Conservation (phyloP, 2,888 invertebrate species). For the Cryptus viduatorius region DNA sequence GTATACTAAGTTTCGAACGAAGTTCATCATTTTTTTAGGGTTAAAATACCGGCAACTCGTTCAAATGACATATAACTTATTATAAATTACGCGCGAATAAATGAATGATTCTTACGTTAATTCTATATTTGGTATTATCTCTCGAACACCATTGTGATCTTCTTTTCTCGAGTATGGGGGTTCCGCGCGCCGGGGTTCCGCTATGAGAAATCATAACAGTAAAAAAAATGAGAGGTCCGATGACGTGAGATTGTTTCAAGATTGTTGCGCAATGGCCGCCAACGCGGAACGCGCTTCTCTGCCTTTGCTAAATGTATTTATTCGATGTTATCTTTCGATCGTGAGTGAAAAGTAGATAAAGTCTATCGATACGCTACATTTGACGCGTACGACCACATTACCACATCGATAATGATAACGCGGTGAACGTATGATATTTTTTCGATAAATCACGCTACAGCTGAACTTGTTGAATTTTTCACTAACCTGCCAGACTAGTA, state of each 20-base stretch:
- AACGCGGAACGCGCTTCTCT: constrained; percentile 49
- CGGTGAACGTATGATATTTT: background rate
- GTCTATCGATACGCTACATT: constrained; percentile 30
- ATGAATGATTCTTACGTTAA: background rate
- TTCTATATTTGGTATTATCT: constrained; percentile 36
- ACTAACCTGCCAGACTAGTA: constrained; percentile 1
- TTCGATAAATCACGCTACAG: background rate
- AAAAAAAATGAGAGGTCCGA: constrained; percentile 17
- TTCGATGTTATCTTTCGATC: constrained; percentile 33
- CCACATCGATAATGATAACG: constrained; percentile 44
- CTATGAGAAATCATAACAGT: constrained; percentile 44
- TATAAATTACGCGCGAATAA: background rate
- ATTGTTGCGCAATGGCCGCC: constrained; percentile 58
- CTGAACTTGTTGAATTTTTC: constrained; percentile 30
- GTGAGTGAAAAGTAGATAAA: constrained; percentile 46
- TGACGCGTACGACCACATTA: constrained; percentile 21
- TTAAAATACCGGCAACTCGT: no score
- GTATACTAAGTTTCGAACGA: no score
- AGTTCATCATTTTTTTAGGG: no score
- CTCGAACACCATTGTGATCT: background rate
- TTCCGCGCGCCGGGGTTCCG: background rate
- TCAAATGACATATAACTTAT: background rate
- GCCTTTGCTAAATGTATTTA: constrained; percentile 20
- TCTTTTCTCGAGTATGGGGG: background rate
- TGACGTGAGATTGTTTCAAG: constrained; percentile 3